Evolutionary conservation across 1,140 invertebrate species (phyloP), one percentile per base, ranked within the genome.

Genomic region (Saxidomus purpurata): DNA sequence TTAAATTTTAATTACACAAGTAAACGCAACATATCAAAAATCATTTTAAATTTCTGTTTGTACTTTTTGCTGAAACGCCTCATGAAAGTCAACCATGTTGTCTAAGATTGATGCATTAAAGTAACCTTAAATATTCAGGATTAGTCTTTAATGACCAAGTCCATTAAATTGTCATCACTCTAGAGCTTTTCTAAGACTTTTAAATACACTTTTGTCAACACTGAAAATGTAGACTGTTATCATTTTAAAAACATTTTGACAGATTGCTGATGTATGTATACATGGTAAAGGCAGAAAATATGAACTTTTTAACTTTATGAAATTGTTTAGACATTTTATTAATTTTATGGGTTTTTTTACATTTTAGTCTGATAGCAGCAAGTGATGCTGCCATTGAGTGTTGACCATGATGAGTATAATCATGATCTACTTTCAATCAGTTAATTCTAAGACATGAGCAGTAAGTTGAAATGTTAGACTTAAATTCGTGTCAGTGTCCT

Each of bases 101-200:
- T 36, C 6, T 31, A 59, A 67, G 61, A 67, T 17, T 31, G 61
- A 31, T 67, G n/a, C 31, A 31, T 28, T 25, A 28, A 28, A n/a
- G 31, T 4, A 36, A 28, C 28, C 3, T 67, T 6, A 67, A 67
- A 67, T 67, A 67, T 67, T 17, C 61, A 8, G 31, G 31, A 28
- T 67, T 67, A 31, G 3, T 25, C 25, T 59, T 31, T 38, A 38
- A 71, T 71, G 15, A 71, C 34, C 3, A 71, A 38, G 34, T 71
- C 67, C 67, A 71, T 71, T 71, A 71, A 71, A 36, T 71, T 28
- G 34, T 71, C 67, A 71, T 19, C 36, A 31, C 28, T 71, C 34
- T 67, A 15, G 17, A 38, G 31, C 22, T 28, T 71, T 63, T 28
- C 34, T 19, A 38, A 71, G 17, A 71, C 15, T 38, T 71, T 67